Percentiles rank a stretch among this genome's conserved stretches.
Conservation (phyloP, 2,797 vertebrate species). For the Nannoperca obscura region DNA sequence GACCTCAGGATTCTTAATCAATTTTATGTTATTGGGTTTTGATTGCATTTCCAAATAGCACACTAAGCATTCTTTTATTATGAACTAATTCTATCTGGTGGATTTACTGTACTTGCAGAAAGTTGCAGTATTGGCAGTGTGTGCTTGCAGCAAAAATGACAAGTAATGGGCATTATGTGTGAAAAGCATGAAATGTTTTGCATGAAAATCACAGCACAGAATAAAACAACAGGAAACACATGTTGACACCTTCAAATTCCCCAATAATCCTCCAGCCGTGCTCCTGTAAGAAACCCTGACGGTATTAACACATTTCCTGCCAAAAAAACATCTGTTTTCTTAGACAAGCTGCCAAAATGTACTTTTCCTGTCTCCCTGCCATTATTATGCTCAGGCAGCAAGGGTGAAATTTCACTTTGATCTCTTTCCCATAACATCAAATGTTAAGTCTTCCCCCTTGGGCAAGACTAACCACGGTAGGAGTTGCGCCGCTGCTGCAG, state of each 20-base stretch:
- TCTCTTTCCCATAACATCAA: conserved; percentile 41
- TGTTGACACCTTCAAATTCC: conserved; percentile 24
- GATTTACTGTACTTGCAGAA: conserved; percentile 3
- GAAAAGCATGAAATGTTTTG: conserved; percentile 77
- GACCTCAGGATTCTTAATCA: conserved; percentile 13
- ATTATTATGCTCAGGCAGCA: conserved; percentile 45
- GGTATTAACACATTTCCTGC: conserved; percentile 29
- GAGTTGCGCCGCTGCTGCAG: conserved; percentile 96
- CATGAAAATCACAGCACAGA: conserved; percentile 61
- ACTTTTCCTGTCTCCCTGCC: conserved; percentile 32
- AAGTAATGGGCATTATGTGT: conserved; percentile 52
- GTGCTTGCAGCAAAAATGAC: conserved; percentile 28
- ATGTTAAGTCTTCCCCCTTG: conserved; percentile 17
- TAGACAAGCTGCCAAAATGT: conserved; percentile 24
- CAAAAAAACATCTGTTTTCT: conserved; percentile 24
- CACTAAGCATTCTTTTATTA: background rate
- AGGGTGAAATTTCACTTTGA: conserved; percentile 48
- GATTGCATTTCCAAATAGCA: conserved; percentile 28
- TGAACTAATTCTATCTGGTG: background rate
- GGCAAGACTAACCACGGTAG: conserved; percentile 89
- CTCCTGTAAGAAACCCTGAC: conserved; percentile 26
- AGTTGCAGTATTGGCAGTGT: background rate
- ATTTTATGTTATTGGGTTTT: background rate
- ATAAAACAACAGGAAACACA: conserved; percentile 31
- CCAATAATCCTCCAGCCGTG: background rate